Evolutionary conservation across 2,888 invertebrate genomes (phyloP).

Genomic region (Lasius fuliginosus): DNA sequence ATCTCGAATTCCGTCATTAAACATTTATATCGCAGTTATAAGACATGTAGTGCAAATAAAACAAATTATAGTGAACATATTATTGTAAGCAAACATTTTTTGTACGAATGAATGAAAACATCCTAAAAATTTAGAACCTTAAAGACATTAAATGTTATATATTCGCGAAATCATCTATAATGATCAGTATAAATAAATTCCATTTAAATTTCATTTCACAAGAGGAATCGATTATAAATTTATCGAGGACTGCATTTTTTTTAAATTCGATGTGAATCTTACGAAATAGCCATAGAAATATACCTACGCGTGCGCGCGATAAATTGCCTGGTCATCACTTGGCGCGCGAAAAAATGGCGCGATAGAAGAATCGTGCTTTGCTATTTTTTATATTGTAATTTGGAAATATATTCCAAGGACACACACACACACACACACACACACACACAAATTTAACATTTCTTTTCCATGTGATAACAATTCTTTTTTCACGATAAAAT

Average conservation of each 20-base stretch:
- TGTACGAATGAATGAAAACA: not conserved
- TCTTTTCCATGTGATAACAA: not conserved
- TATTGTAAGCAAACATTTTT: not conserved
- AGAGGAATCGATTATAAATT: not conserved
- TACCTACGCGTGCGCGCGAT: conserved; percentile 40
- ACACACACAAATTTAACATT: not conserved
- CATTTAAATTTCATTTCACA: not conserved
- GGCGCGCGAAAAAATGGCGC: conserved; percentile 49
- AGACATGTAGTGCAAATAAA: conserved; percentile 9
- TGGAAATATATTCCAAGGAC: not conserved
- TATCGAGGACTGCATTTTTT: not conserved
- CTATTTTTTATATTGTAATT: not conserved
- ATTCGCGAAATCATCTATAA: not conserved
- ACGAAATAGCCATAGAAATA: conserved; percentile 5
- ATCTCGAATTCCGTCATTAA: not conserved
- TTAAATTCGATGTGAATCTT: conserved; percentile 12
- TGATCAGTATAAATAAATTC: not conserved
- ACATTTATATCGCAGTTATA: conserved; percentile 4
- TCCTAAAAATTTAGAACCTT: not conserved
- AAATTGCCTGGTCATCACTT: conserved; percentile 55
- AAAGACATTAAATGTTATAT: not conserved
- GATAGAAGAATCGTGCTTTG: not conserved
- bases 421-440: not conserved
- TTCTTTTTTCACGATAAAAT: not conserved
- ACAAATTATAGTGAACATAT: not conserved